Conservation (phyloP, 2,113 vertebrate genomes). For the Melierax canorus region DNA sequence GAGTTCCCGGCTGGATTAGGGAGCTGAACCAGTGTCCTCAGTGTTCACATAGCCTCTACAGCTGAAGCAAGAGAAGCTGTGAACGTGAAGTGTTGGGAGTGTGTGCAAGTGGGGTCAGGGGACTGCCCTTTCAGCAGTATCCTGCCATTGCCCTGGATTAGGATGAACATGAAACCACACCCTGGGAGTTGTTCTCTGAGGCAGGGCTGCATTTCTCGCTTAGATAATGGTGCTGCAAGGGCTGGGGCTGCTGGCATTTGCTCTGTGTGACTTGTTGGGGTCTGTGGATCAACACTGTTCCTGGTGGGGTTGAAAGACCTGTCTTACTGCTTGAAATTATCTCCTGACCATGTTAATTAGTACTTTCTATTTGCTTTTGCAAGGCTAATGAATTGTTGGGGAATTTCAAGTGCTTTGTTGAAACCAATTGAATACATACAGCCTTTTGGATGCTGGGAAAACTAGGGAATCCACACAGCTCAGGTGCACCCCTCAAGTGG, state of each 20-base stretch:
- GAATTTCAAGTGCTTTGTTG: not conserved
- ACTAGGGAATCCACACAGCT: not conserved
- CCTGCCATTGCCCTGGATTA: not conserved
- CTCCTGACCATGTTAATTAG: not conserved
- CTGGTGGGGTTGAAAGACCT: not conserved
- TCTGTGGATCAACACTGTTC: not conserved
- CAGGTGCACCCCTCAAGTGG: not conserved
- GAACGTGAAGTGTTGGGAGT: not conserved
- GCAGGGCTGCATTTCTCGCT: not conserved
- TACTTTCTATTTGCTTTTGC: not conserved
- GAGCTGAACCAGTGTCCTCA: not conserved
- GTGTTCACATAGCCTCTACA: not conserved
- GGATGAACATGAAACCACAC: not conserved
- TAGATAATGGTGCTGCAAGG: not conserved
- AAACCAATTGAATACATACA: not conserved
- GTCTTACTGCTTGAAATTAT: not conserved
- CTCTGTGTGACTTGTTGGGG: fast-evolving
- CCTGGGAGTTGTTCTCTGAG: not conserved
- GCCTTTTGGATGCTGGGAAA: not conserved
- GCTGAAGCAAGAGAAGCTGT: not conserved
- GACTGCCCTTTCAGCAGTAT: not conserved
- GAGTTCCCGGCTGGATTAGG: not conserved
- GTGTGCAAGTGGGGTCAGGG: not conserved
- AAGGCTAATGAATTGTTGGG: not conserved
- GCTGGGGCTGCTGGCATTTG: not conserved